These are phyloP conservation scores for Leptinotarsa defecta DNA, from an alignment of 1,140 invertebrate species.

Conservation along the genomic window DNA sequence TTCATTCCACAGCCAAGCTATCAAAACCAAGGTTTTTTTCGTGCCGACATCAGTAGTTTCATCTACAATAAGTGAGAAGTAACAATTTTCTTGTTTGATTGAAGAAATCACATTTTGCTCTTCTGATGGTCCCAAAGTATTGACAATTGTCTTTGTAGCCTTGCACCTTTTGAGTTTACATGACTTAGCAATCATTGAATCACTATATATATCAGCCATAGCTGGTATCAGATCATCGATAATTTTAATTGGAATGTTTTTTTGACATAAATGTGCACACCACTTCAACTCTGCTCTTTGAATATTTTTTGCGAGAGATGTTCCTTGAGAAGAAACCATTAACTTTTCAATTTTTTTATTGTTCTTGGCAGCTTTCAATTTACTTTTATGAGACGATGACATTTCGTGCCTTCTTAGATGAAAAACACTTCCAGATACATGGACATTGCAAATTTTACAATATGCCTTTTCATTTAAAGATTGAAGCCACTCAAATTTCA, in stretches of 20 bases:
- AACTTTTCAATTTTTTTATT: not conserved
- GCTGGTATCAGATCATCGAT: conserved; percentile 37
- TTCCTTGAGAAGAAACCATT: not conserved
- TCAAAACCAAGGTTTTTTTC: not conserved
- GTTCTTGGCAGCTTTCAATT: not conserved
- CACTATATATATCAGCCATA: conserved; percentile 28
- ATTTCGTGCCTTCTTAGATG: conserved; percentile 11
- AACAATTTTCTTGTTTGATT: not conserved
- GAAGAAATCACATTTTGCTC: not conserved
- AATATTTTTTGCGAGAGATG: not conserved
- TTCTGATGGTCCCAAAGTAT: conserved; percentile 24
- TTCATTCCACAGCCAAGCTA: no score
- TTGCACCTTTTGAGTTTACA: conserved; percentile 25
- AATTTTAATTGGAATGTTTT: conserved; percentile 39
- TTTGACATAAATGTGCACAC: conserved; percentile 33
- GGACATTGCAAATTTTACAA: not conserved
- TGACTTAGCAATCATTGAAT: conserved; percentile 33
- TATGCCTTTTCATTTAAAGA: not conserved
- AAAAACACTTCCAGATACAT: not conserved
- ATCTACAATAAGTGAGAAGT: conserved; percentile 26
- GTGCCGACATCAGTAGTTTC: conserved; percentile 27
- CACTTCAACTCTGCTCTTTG: conserved; percentile 37
- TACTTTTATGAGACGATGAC: not conserved
- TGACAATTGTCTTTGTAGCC: conserved; percentile 9
- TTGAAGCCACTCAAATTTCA: not conserved